Percentiles rank a stretch among this genome's conserved stretches.
Evolutionary conservation across 2,888 invertebrate genomes (phyloP).

Genomic region (Meganola albula): DNA sequence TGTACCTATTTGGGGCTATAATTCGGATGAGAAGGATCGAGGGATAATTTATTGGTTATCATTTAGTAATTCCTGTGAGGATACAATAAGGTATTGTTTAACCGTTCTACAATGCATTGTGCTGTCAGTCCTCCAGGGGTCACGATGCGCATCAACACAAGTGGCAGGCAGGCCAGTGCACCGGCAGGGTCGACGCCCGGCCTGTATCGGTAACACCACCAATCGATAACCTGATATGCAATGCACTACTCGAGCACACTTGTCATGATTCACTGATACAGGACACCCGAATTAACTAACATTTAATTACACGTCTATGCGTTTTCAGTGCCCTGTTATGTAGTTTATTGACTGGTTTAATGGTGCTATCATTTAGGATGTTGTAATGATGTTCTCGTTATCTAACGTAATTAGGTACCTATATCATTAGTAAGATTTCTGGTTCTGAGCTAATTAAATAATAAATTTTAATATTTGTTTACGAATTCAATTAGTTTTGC

Average conservation of each 20-base stretch:
- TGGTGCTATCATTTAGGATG: too few relatives aligned
- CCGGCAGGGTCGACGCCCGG: conserved; percentile 60
- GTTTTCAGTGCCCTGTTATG: conserved; percentile 21
- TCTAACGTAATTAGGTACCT: too few relatives aligned
- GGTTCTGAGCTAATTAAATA: too few relatives aligned
- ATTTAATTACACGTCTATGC: conserved; percentile 31
- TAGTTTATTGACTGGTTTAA: too few relatives aligned
- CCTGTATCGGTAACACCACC: conserved; percentile 45
- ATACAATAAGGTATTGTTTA: conserved; percentile 21
- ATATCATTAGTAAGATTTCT: too few relatives aligned
- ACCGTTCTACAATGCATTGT: conserved; percentile 20
- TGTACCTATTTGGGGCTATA: too few relatives aligned
- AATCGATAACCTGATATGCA: conserved; percentile 74
- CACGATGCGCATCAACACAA: conserved; percentile 27
- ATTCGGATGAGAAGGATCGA: too few relatives aligned
- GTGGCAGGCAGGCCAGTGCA: conserved; percentile 27
- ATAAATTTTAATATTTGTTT: too few relatives aligned
- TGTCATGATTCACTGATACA: conserved; percentile 49
- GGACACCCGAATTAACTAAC: conserved; percentile 35
- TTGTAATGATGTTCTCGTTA: too few relatives aligned
- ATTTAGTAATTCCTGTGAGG: conserved; percentile 8
- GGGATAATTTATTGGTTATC: too few relatives aligned
- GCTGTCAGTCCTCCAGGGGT: conserved; percentile 28
- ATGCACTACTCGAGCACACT: conserved; percentile 52
- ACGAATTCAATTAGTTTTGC: too few relatives aligned